A percentile compares a stretch with the other conserved stretches of the same genome.
These are phyloP conservation scores for Rhombomys opimus DNA, from an alignment of 2,113 vertebrate genomes.

Conservation along the genomic window DNA sequence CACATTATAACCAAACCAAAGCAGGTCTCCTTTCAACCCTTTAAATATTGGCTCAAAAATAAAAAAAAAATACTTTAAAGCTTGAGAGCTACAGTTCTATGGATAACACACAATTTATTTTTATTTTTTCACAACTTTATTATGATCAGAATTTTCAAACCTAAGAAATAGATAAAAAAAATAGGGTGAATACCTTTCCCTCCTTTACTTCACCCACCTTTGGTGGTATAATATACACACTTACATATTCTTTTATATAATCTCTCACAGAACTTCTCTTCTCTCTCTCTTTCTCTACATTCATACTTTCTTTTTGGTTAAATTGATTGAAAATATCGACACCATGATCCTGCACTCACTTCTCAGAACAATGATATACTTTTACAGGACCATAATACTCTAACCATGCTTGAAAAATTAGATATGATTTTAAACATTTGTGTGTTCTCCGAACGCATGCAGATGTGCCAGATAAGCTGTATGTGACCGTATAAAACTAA, in stretches of 20 bases:
- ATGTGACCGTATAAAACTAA: too few relatives aligned
- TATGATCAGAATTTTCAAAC: not conserved
- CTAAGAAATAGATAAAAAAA: not conserved
- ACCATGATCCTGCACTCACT: not conserved
- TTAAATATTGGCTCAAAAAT: not conserved
- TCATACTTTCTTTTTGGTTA: not conserved
- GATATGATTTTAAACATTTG: not conserved
- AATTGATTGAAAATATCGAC: not conserved
- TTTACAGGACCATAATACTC: not conserved
- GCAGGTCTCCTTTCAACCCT: too few relatives aligned
- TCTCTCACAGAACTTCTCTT: not conserved
- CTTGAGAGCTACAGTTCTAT: not conserved
- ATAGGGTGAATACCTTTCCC: not conserved
- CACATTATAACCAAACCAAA: not conserved
- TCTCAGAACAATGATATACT: not conserved
- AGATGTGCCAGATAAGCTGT: not conserved
- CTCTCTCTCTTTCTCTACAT: not conserved
- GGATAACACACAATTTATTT: not conserved
- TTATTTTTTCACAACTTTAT: not conserved
- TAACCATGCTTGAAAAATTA: not conserved
- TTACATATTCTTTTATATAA: too few relatives aligned
- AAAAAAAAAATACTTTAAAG: not conserved
- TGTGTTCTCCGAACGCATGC: not conserved
- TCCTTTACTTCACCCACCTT: not conserved
- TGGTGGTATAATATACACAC: not conserved